phyloP scores from a whole-genome alignment of 2,797 vertebrate species.

The Nyctalus aviator region DNA sequence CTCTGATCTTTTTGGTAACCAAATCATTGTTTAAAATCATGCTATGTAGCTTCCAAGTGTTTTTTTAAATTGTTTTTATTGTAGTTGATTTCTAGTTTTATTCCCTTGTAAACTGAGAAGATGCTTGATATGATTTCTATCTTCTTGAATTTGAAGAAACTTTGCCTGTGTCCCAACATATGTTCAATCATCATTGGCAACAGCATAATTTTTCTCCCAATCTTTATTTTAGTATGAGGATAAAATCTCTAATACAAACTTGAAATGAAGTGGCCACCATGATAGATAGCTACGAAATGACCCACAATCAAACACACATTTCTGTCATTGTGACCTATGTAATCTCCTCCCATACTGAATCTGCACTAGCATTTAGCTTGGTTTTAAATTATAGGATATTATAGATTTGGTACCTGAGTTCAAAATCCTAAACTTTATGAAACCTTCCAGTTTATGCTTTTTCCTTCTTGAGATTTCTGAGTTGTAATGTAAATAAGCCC shows the following conservation, averaged over 20 bases:
- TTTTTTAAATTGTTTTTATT: too few species aligned
- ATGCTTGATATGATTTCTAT: too few species aligned
- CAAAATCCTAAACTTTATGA: background rate
- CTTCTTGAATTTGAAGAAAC: too few species aligned
- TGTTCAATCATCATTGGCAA: too few species aligned
- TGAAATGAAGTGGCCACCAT: background rate
- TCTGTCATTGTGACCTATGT: background rate
- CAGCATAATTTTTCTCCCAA: background rate
- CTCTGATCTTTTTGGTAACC: too few species aligned
- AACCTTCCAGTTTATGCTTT: background rate
- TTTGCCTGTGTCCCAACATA: too few species aligned
- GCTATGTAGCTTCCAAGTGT: too few species aligned
- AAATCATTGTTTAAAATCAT: too few species aligned
- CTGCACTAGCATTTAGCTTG: background rate
- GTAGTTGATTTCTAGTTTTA: too few species aligned
- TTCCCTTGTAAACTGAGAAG: too few species aligned
- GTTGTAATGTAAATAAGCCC: background rate
- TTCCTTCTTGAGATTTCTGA: background rate
- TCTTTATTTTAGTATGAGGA: background rate
- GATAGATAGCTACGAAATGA: background rate
- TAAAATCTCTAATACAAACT: background rate
- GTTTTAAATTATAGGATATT: background rate
- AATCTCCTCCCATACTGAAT: background rate
- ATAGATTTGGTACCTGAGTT: background rate
- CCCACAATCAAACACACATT: background rate